Evolutionary conservation across 2,797 vertebrate genomes (phyloP).

Genomic region (Cuculus canorus): DNA sequence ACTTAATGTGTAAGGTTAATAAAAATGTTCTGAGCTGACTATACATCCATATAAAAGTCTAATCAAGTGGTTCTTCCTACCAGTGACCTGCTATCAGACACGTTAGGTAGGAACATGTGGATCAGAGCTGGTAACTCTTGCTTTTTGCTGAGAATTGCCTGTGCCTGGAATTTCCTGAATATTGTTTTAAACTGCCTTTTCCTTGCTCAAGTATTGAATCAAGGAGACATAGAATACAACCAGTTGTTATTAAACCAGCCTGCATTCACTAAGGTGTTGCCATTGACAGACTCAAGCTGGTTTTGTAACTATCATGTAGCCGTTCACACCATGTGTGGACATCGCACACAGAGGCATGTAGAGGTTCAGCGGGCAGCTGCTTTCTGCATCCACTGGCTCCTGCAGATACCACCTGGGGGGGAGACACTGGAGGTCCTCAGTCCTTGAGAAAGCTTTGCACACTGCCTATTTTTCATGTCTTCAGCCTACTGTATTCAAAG

Average conservation of each 20-base stretch:
- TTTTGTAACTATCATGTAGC: neutral
- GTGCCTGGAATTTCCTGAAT: neutral
- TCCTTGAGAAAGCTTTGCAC: neutral
- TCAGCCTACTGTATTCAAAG: neutral
- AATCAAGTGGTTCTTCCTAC: neutral
- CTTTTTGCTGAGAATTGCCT: neutral
- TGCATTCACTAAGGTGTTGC: neutral
- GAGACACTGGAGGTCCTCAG: neutral
- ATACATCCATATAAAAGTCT: neutral
- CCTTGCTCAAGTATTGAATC: neutral
- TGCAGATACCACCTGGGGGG: neutral
- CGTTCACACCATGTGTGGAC: neutral
- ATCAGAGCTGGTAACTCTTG: neutral
- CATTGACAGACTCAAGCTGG: accelerated
- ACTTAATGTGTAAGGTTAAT: neutral
- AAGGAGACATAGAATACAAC: neutral
- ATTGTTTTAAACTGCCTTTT: neutral
- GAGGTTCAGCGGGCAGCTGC: neutral
- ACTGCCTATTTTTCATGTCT: neutral
- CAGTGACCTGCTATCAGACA: neutral
- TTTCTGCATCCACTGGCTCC: neutral
- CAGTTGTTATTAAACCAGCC: neutral
- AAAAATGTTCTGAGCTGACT: neutral
- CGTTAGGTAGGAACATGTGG: neutral
- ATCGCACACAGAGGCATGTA: accelerated